Conservation (phyloP, 2,113 vertebrate species). For the Tragelaphus scriptus region DNA sequence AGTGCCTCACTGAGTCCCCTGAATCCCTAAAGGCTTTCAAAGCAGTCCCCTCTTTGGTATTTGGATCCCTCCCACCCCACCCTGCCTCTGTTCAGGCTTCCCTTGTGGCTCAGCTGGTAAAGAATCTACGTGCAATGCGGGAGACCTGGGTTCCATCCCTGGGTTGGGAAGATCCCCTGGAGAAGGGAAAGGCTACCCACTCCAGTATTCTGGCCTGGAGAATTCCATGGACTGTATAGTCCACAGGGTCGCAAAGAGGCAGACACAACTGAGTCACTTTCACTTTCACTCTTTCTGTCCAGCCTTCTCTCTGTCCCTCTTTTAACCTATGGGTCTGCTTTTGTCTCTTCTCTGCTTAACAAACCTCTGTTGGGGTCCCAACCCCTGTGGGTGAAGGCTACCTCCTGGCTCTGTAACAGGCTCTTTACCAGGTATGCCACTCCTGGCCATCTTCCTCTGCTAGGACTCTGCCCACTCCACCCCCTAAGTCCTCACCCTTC, state of each 20-base stretch:
- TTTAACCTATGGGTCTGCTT: not conserved
- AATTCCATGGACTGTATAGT: not conserved
- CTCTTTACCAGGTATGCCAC: fast-evolving
- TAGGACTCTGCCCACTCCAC: not conserved
- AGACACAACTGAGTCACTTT: not conserved
- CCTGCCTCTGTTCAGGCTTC: not conserved
- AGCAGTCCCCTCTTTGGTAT: not conserved
- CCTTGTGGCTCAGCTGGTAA: not conserved
- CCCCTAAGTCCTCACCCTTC: not conserved
- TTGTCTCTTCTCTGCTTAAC: not conserved
- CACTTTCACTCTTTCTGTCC: not conserved
- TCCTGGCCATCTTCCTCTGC: not conserved
- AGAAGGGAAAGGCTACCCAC: not conserved
- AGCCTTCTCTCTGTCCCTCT: not conserved
- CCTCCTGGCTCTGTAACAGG: fast-evolving
- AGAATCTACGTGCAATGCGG: not conserved
- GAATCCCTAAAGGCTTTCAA: not conserved
- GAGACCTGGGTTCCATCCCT: not conserved
- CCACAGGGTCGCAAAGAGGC: not conserved
- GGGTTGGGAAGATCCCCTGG: not conserved
- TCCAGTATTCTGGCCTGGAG: not conserved
- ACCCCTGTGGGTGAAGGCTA: not conserved
- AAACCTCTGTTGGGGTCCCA: not conserved
- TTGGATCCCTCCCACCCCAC: no score
- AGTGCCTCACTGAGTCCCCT: not conserved